Conservation (phyloP, 2,797 vertebrate species). For the Kryptopterus vitreolus region DNA sequence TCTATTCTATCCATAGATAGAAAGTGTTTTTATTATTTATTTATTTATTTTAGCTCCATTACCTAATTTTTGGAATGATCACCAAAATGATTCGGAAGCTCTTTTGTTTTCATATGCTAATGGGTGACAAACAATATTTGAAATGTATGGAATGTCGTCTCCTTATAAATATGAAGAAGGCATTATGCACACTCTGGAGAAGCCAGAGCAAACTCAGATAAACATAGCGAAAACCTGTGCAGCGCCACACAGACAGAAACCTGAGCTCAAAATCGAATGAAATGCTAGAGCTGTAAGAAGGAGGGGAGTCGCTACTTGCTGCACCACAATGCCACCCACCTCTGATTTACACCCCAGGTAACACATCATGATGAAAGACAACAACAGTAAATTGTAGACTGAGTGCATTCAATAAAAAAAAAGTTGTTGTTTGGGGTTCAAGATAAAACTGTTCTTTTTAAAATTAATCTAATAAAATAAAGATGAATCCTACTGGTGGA, state of each 20-base stretch:
- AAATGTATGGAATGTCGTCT: not conserved
- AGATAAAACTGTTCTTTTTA: not conserved
- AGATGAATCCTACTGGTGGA: not conserved
- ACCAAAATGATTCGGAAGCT: not conserved
- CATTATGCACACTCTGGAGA: not conserved
- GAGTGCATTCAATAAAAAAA: no score
- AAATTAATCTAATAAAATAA: not conserved
- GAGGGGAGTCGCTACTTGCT: not conserved
- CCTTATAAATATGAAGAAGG: not conserved
- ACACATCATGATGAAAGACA: not conserved
- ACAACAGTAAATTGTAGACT: not conserved
- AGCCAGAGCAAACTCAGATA: not conserved
- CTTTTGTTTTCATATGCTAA: not conserved
- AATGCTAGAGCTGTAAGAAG: not conserved
- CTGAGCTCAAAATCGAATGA: not conserved
- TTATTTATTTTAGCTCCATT: conserved; percentile 14
- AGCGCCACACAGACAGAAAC: not conserved
- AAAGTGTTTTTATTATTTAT: no score
- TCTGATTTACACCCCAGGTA: not conserved
- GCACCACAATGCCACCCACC: no score
- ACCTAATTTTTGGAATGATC: not conserved
- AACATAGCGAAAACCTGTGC: not conserved
- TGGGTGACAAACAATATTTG: not conserved
- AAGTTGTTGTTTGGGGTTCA: no score
- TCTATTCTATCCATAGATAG: no score